These are phyloP conservation scores for Formicarius rufipectus DNA, from an alignment of 2,113 vertebrate genomes.

Conservation along the genomic window DNA sequence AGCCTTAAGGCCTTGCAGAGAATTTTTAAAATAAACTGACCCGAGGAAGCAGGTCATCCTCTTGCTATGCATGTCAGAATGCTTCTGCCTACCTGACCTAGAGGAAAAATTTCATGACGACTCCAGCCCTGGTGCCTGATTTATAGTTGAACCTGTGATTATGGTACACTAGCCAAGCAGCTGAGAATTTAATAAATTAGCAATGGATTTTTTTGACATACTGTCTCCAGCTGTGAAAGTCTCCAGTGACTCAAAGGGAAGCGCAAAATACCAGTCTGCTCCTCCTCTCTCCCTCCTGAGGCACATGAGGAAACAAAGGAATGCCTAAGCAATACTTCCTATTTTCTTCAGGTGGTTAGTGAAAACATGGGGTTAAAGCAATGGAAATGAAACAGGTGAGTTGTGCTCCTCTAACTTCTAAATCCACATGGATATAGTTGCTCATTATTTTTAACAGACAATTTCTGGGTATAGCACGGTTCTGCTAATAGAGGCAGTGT, in stretches of 20 bases:
- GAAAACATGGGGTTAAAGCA: not conserved
- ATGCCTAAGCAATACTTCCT: not conserved
- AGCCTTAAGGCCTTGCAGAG: not conserved
- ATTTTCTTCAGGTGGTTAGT: not conserved
- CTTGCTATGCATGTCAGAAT: not conserved
- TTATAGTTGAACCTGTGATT: slow-evolving; percentile 2
- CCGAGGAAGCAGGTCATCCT: not conserved
- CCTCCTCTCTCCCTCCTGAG: not conserved
- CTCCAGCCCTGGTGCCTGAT: not conserved
- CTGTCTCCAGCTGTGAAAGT: slow-evolving; percentile 14
- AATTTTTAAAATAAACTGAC: not conserved
- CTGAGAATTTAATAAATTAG: slow-evolving; percentile 16
- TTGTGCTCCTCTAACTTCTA: not conserved
- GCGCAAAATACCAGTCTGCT: not conserved
- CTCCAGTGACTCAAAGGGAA: slow-evolving; percentile 21
- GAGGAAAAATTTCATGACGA: not conserved
- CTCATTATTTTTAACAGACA: not conserved
- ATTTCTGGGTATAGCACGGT: accelerated
- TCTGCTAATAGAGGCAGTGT: not conserved
- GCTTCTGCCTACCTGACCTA: not conserved
- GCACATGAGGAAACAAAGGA: not conserved
- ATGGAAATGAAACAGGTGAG: not conserved
- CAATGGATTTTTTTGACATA: slow-evolving; percentile 6
- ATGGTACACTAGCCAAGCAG: slow-evolving; percentile 1
- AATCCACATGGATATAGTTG: not conserved